Percentiles rank a stretch among this genome's conserved stretches.
phyloP scores from a whole-genome alignment of 1,140 invertebrate species.

The Drosophila setifemur region DNA sequence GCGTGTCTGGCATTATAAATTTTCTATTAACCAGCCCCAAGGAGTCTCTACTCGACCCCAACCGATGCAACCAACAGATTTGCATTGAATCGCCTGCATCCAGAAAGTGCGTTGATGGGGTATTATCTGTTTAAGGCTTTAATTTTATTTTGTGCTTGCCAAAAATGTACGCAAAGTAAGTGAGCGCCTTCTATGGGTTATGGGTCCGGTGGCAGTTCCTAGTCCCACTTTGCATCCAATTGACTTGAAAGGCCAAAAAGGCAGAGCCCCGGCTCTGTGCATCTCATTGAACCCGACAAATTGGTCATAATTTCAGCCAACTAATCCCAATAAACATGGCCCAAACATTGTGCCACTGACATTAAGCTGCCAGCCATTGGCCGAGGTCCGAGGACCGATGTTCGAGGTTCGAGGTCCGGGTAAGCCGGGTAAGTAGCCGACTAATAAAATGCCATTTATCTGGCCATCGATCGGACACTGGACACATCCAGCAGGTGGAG shows the following conservation, averaged over 20 bases:
- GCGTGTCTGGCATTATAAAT: slow-evolving; percentile 72
- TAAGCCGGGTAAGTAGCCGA: slow-evolving; percentile 48
- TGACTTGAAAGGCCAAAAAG: slow-evolving; percentile 63
- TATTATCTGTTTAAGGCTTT: slow-evolving; percentile 81
- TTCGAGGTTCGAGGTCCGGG: background rate
- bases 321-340: slow-evolving; percentile 81
- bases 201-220: background rate
- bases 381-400: slow-evolving; percentile 24
- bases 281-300: slow-evolving; percentile 77
- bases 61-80: slow-evolving; percentile 44
- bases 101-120: slow-evolving; percentile 54
- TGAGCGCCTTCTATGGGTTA: slow-evolving; percentile 64
- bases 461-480: slow-evolving; percentile 74
- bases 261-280: slow-evolving; percentile 38
- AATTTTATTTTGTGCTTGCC: slow-evolving; percentile 70
- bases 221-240: slow-evolving; percentile 68
- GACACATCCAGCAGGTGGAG: slow-evolving; percentile 25
- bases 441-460: slow-evolving; percentile 78
- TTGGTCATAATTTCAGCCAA: slow-evolving; percentile 79
- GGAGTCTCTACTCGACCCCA: background rate
- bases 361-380: slow-evolving; percentile 67
- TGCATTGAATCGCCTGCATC: slow-evolving; percentile 62
- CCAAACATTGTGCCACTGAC: slow-evolving; percentile 76
- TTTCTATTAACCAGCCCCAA: slow-evolving; percentile 70
- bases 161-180: slow-evolving; percentile 79